Percentiles rank a stretch among this genome's conserved stretches.
phyloP scores from a whole-genome alignment of 2,888 invertebrate genomes.

The Acanthosoma haemorrhoidale region DNA sequence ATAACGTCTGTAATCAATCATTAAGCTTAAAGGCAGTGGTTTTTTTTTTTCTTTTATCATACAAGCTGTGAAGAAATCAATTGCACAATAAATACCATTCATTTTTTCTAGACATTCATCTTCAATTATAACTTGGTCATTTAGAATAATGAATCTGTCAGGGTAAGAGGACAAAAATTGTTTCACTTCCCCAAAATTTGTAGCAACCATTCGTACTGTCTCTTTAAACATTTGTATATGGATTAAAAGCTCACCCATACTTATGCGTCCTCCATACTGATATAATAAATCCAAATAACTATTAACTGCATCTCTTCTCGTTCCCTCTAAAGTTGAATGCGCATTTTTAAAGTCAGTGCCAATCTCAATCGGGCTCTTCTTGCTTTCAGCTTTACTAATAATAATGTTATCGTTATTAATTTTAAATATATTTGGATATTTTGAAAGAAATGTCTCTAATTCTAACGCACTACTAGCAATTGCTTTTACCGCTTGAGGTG shows the following conservation, averaged over 20 bases:
- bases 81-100: too few species aligned
- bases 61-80: too few species aligned
- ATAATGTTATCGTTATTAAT: neutral
- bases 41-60: too few species aligned
- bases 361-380: too few species aligned
- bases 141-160: too few species aligned
- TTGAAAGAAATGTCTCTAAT: neutral
- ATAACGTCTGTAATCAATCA: neutral
- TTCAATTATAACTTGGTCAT: too few species aligned
- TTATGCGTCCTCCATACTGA: neutral
- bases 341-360: neutral
- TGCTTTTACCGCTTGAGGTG: neutral
- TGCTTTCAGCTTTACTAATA: neutral
- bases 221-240: neutral
- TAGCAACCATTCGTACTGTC: neutral
- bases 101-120: too few species aligned
- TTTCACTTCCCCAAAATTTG: neutral
- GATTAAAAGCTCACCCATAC: neutral
- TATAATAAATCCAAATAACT: neutral
- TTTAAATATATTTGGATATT: neutral
- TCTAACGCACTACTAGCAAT: neutral
- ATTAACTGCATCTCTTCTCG: neutral
- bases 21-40: too few species aligned
- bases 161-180: neutral
- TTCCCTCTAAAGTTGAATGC: neutral